Base-by-base conservation (phyloP, 2,113 vertebrate genomes). In the Tringa solitaria region DNA sequence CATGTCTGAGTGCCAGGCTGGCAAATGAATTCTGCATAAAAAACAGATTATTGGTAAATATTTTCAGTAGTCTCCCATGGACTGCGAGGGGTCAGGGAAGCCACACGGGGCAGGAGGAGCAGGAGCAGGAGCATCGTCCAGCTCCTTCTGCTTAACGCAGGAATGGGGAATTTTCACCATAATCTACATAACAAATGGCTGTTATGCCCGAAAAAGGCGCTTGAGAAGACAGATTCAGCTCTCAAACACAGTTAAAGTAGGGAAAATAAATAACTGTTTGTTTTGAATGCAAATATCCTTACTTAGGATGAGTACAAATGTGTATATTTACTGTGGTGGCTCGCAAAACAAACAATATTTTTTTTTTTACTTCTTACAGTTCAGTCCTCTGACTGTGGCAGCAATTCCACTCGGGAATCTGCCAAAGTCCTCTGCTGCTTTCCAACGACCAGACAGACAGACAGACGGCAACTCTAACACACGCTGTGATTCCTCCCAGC, bases 401-500 rank as follows among this genome's bases (percentile, higher is more conserved):
- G 33, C 33, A 14, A 33, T 76, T 76, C 50, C 51, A 6, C 43
- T 21, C 23, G 4, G 48, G n/a, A n/a, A 16, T 2, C 39, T 32
- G 32, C 33, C 64, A 10, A 54, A 51, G 39, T 5, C 45, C 56
- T 28, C 48, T 4, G 2, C 6, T 1, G 14, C 28, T 24, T 63
- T 35, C 48, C 56, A 27, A 9, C 1, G 12, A 39, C 46, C 53
- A 68, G 43, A 59, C 57, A 35, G 53, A 59, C 57, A 35, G 53
- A 53, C 28, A 30, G 33, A 5, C 18, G 24, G 54, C 30, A n/a
- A 2, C 20, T 27, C 33, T 19, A 28, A 22, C 14, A 12, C 35
- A 8, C 2, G 2, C 39, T 12, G 0, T 2, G 5, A 27, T 27
- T 28, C 37, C 39, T 32, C 51, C 32, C 57, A 8, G 30, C 45